Evolutionary conservation across 2,113 vertebrate genomes (phyloP).

Genomic region (Condylura cristata): DNA sequence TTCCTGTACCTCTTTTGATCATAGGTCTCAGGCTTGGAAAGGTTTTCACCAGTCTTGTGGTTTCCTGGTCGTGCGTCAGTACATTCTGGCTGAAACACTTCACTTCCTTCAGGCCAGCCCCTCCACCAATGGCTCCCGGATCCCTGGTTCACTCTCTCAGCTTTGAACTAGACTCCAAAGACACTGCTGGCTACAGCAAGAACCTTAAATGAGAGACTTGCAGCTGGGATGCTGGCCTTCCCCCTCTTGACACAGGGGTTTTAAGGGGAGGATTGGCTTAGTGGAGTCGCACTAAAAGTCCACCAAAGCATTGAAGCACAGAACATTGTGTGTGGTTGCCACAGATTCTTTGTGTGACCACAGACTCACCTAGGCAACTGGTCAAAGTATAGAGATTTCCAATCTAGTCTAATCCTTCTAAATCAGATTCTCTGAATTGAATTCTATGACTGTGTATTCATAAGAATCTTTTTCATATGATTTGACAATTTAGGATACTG

Average conservation of each 20-base stretch:
- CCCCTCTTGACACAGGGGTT: background rate
- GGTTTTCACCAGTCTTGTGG: slow-evolving; percentile 64
- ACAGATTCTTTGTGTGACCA: background rate
- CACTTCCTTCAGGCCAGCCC: slow-evolving; percentile 46
- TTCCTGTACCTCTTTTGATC: slow-evolving; percentile 69
- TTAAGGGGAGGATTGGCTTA: background rate
- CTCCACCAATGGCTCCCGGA: slow-evolving; percentile 5
- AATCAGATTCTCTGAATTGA: background rate
- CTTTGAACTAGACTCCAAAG: slow-evolving; percentile 65
- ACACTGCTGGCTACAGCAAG: slow-evolving; percentile 34
- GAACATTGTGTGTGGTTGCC: background rate
- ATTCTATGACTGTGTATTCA: background rate
- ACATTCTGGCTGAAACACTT: slow-evolving; percentile 68
- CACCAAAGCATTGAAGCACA: background rate
- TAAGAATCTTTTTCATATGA: background rate
- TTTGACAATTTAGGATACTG: too few species aligned
- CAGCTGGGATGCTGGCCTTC: background rate
- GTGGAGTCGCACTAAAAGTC: background rate
- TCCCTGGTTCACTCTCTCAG: slow-evolving; percentile 1
- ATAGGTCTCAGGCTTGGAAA: slow-evolving; percentile 60
- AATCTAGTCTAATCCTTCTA: background rate
- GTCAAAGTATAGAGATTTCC: background rate
- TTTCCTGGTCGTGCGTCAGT: slow-evolving; percentile 70
- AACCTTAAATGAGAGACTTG: background rate
- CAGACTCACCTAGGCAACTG: background rate